Evolutionary conservation across 2,797 vertebrate genomes (phyloP).

Genomic region (Miichthys miiuy): DNA sequence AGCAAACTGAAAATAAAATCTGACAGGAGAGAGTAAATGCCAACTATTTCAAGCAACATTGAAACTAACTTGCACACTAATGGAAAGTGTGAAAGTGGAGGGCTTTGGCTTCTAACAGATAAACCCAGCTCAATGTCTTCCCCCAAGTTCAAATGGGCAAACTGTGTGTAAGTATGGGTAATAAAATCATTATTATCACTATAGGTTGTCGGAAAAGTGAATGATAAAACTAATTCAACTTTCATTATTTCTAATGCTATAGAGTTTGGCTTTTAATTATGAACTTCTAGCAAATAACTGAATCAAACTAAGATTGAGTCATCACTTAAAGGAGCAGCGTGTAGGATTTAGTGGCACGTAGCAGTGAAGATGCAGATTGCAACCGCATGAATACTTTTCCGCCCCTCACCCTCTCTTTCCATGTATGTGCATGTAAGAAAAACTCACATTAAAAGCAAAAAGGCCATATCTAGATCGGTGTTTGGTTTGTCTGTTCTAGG

Average conservation of each 20-base stretch:
- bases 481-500: too few relatives aligned
- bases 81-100: not conserved
- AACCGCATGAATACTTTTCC: too few relatives aligned
- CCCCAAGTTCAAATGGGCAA: not conserved
- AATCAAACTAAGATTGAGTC: not conserved
- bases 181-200: not conserved
- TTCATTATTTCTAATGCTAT: constrained; percentile 1
- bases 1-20: constrained; percentile 27
- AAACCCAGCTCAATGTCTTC: not conserved
- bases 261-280: constrained; percentile 21
- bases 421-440: too few relatives aligned
- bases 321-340: too few relatives aligned
- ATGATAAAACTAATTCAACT: not conserved
- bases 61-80: too few relatives aligned
- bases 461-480: too few relatives aligned
- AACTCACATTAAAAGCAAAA: too few relatives aligned
- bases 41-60: not conserved
- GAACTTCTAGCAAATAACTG: constrained; percentile 7
- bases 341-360: too few relatives aligned
- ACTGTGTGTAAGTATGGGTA: not conserved
- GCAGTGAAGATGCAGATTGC: too few relatives aligned
- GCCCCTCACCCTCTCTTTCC: too few relatives aligned
- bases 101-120: not conserved
- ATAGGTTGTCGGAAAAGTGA: not conserved
- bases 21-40: constrained; percentile 18